phyloP scores from a whole-genome alignment of 2,797 vertebrate genomes.

The Odontamblyopus lacepedii region DNA sequence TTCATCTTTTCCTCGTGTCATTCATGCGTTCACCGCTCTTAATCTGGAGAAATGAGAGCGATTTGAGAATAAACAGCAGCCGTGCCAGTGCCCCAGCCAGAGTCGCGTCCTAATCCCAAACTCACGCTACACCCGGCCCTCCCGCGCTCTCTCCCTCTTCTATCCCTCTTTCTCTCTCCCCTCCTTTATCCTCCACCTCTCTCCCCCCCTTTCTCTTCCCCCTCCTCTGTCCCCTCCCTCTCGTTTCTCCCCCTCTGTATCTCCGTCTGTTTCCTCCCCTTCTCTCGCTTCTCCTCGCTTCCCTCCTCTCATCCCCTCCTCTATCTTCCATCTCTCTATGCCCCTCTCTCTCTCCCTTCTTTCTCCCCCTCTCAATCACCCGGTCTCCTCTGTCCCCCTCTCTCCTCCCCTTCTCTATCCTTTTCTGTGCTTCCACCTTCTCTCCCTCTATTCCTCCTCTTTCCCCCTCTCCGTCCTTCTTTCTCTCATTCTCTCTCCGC shows the following conservation, averaged over 20 bases:
- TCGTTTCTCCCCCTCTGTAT: conserved; percentile 21
- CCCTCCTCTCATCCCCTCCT: conserved; percentile 18
- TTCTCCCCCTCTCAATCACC: neutral
- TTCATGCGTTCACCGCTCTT: conserved; percentile 69
- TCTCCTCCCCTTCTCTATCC: conserved; percentile 12
- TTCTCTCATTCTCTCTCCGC: neutral
- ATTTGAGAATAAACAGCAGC: conserved; percentile 71
- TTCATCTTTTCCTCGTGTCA: conserved; percentile 51
- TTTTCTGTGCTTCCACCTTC: conserved; percentile 14
- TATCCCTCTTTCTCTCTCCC: conserved; percentile 10
- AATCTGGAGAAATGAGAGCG: conserved; percentile 82
- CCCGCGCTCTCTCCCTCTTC: neutral
- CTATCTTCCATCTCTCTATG: neutral
- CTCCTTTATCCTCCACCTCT: conserved; percentile 21
- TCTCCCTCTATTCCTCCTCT: neutral
- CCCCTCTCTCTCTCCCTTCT: neutral
- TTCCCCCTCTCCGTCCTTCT: neutral
- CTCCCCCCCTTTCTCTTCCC: conserved; percentile 10
- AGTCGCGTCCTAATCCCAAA: conserved; percentile 74
- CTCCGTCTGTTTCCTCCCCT: neutral
- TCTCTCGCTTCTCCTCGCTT: no score
- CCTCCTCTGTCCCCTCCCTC: conserved; percentile 18
- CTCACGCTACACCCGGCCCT: conserved; percentile 57
- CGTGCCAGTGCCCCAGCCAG: conserved; percentile 51
- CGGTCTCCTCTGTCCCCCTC: neutral